phyloP scores from a whole-genome alignment of 92 coral and sea anemone genomes.

The Diadumene lineata region DNA sequence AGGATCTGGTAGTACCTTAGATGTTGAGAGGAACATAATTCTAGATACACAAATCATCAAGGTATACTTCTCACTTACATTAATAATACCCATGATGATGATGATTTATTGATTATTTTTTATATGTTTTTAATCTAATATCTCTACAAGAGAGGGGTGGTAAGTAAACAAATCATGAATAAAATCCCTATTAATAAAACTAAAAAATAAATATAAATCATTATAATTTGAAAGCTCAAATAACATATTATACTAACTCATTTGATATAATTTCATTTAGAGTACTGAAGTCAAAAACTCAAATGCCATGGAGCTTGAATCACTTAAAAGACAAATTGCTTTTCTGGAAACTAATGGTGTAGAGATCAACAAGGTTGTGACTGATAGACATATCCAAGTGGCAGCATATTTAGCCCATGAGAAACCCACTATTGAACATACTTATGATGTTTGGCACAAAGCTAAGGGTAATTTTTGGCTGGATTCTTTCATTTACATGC shows the following conservation, averaged over 20 bases:
- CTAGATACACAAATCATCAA: constrained; percentile 47
- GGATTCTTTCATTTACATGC: no score
- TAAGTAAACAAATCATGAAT: no score
- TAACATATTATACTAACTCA: background rate
- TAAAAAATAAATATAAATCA: background rate
- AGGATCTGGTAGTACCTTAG: constrained; percentile 23
- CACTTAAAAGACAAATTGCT: constrained; percentile 41
- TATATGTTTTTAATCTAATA: background rate
- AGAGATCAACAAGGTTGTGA: constrained; percentile 34
- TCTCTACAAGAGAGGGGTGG: background rate
- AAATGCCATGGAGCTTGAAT: constrained; percentile 42
- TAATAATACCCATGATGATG: no score
- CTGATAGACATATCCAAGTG: constrained; percentile 46
- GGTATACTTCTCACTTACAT: constrained; percentile 16
- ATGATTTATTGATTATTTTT: background rate
- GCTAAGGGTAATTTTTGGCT: constrained; percentile 34
- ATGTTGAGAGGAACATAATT: constrained; percentile 34
- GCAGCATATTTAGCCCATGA: constrained; percentile 26
- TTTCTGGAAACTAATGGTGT: constrained; percentile 21
- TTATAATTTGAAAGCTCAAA: background rate
- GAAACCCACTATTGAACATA: constrained; percentile 29
- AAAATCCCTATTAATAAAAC: no score
- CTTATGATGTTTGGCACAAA: constrained; percentile 40
- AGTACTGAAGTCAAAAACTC: constrained; percentile 47
- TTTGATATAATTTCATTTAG: constrained; percentile 18